A percentile compares a stretch with the other conserved stretches of the same genome.
These are phyloP conservation scores for Drosophila ustulata DNA, from an alignment of 2,888 invertebrate genomes.

Conservation along the genomic window DNA sequence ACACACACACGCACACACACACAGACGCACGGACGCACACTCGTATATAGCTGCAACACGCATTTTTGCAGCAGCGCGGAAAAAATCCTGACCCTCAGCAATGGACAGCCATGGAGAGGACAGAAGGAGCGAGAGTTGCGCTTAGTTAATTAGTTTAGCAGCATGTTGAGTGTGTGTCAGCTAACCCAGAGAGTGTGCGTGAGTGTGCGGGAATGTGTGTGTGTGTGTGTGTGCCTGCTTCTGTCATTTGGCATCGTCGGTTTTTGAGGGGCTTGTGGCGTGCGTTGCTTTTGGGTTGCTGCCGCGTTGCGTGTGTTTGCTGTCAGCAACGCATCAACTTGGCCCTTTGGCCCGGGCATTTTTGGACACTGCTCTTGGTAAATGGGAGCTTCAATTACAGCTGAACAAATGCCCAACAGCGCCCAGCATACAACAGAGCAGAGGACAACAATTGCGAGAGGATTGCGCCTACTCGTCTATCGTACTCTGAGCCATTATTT, in stretches of 20 bases:
- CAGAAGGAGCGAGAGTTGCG: constrained; percentile 50
- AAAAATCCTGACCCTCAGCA: constrained; percentile 65
- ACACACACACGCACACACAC: constrained; percentile 5
- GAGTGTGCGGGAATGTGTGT: constrained; percentile 17
- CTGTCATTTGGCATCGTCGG: constrained; percentile 62
- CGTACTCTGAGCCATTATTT: constrained; percentile 35
- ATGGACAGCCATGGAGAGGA: constrained; percentile 43
- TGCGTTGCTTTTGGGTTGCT: constrained; percentile 6
- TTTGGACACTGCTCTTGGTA: constrained; percentile 38
- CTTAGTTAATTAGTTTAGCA: constrained; percentile 79
- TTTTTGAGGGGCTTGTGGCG: constrained; percentile 12
- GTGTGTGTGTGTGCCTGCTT: constrained; percentile 24
- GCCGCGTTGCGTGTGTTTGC: constrained; percentile 64
- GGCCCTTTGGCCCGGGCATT: constrained; percentile 41
- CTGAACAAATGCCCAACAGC: constrained; percentile 49
- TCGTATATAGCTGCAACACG: constrained; percentile 58
- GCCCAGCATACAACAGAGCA: background rate
- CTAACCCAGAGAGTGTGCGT: constrained; percentile 8
- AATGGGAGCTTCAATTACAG: constrained; percentile 69
- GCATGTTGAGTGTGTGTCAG: constrained; percentile 44
- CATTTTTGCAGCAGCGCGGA: constrained; percentile 63
- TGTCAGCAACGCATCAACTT: constrained; percentile 64
- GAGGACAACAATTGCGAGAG: background rate
- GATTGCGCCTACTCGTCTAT: background rate
- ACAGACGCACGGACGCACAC: constrained; percentile 25